These are phyloP conservation scores for Erythrolamprus reginae DNA, from an alignment of 2,113 vertebrate species.

Conservation along the genomic window DNA sequence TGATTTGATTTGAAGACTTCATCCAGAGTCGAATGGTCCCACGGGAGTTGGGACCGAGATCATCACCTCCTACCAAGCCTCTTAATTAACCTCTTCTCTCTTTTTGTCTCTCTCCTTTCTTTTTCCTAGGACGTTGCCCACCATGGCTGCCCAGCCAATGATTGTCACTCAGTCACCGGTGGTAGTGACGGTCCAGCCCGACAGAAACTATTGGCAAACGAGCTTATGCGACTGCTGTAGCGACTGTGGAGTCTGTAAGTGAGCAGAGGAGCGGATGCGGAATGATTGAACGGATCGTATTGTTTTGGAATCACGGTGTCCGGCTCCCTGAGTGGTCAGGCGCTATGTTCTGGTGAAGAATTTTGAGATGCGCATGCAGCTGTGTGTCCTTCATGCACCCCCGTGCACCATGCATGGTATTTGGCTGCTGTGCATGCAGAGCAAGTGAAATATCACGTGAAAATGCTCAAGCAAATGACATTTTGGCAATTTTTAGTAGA, in stretches of 20 bases:
- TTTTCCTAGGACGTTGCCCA: not conserved
- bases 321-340: too few species aligned
- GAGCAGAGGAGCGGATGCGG: not conserved
- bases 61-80: not conserved
- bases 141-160: not conserved
- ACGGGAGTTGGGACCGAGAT: not conserved
- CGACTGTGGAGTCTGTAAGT: conserved; percentile 65
- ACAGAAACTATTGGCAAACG: conserved; percentile 46
- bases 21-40: not conserved
- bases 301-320: too few species aligned
- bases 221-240: conserved; percentile 60
- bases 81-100: not conserved
- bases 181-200: accelerated
- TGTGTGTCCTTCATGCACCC: too few species aligned
- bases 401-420: too few species aligned
- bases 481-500: too few species aligned
- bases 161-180: not conserved
- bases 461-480: too few species aligned
- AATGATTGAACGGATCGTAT: not conserved
- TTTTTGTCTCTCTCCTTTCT: too few species aligned
- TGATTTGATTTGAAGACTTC: too few species aligned
- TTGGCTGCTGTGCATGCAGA: too few species aligned
- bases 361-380: too few species aligned
- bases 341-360: too few species aligned
- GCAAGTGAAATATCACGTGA: too few species aligned